Evolutionary conservation across 2,888 invertebrate species (phyloP).

Genomic region (Hirtodrosophila trivittata): DNA sequence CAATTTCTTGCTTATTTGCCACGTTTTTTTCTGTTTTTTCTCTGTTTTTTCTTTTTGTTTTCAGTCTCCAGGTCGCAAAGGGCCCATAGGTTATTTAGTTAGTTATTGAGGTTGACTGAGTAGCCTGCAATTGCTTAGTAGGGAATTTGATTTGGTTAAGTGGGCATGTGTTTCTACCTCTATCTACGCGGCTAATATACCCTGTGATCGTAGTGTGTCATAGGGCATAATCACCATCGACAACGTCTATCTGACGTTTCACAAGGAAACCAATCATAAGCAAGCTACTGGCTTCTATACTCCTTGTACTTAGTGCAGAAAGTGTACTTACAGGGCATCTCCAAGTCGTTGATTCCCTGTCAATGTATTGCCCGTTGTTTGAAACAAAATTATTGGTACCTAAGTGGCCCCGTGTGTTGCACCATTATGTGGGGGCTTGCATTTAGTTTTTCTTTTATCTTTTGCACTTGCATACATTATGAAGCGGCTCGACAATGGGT

Average conservation of each 20-base stretch:
- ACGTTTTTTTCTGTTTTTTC: constrained; percentile 22
- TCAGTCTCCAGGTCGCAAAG: constrained; percentile 5
- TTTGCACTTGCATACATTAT: constrained; percentile 33
- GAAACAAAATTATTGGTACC: constrained; percentile 64
- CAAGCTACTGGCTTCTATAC: too few relatives aligned
- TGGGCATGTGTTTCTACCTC: constrained; percentile 57
- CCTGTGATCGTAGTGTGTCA: background rate
- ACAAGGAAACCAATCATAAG: too few relatives aligned
- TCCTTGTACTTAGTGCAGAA: too few relatives aligned
- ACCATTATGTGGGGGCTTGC: constrained; percentile 25
- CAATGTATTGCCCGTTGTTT: constrained; percentile 34
- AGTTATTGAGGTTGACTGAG: constrained; percentile 28
- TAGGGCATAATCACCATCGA: too few relatives aligned
- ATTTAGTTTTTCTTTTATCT: constrained; percentile 18
- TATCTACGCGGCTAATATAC: constrained; percentile 7
- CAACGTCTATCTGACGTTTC: too few relatives aligned
- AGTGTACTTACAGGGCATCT: constrained; percentile 4
- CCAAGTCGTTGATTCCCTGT: constrained; percentile 2
- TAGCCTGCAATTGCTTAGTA: constrained; percentile 61
- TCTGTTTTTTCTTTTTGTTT: constrained; percentile 15
- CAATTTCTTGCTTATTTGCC: constrained; percentile 52
- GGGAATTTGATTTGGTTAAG: constrained; percentile 77
- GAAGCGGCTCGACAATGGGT: constrained; percentile 10
- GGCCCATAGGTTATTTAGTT: constrained; percentile 45
- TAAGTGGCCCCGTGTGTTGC: constrained; percentile 48